Base-by-base conservation (phyloP, 2,888 invertebrate species). In the Diadegma fenestrale region DNA sequence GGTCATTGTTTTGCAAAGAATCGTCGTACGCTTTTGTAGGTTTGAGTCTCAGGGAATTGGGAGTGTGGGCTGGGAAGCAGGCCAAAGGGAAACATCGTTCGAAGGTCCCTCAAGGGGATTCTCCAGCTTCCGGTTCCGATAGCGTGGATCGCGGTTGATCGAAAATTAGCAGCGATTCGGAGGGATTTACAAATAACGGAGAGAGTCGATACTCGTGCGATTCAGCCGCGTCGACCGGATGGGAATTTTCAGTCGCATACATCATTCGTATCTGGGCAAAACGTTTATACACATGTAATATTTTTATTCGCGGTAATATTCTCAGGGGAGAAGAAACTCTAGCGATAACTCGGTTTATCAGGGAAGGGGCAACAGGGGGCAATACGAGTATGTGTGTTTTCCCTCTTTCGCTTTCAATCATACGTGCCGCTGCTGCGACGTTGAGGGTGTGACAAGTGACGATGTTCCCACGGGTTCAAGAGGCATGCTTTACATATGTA, bases 381-480 rank as follows among this genome's bases (percentile, higher is more conserved):
- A 17, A 22, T 14, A 12, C 6, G n/a, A 6, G 8, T 41, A 26
- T 61, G 48, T 71, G 14, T 69, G 61, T 48, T 63, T n/a, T 73
- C 22, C 54, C 14, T 7, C 22, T 72, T 22, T 12, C 41, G 37
- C 10, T 41, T 43, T 22, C 58, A 45, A 45, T 33, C 30, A 8
- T 30, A 6, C 69, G 69, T 48, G 30, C 17, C 19, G 64, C 8
- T 69, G 37, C n/a, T n/a, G n/a, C n/a, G n/a, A n/a, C n/a, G 63
- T 37, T 19, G 78, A 69, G 78, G 69, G 69, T 79, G 61, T 68
- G 71, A 72, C 71, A 71, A 77, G 76, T 68, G 72, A 82, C 73
- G 66, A 81, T 41, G 58, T 83, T 83, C 83, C 79, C 83, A 83
- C 83, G 83, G 69, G 85, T 73, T 48, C 64, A 51, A 81, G 66